Evolutionary conservation across 2,888 invertebrate species (phyloP), one percentile per base, ranked within the genome.

Genomic region (Drosophila picticornis): DNA sequence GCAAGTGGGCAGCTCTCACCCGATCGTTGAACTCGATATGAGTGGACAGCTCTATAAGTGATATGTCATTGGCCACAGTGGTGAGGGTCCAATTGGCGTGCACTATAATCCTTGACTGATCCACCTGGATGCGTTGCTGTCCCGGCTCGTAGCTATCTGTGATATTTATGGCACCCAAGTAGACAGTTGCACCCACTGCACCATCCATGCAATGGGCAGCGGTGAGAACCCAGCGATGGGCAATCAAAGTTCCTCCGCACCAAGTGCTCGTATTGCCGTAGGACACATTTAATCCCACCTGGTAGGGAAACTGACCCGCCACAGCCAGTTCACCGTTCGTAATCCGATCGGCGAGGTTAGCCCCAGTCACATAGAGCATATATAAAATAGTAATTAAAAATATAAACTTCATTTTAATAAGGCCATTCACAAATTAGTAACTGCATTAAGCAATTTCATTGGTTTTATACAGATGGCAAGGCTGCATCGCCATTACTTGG

Each of bases 221-320:
- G 3, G 91, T 91, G 0, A 91, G 19, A 4, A 90, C 51, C 78
- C 80, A 86, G 36, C 79, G 84, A 3, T 77, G 36, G 1, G 83
- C 80, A 4, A 91, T 82, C 73, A 91, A 62, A 27, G 82, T 75
- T 29, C 88, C 91, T 51, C 91, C 91, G 59, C 91, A 91, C 84
- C 83, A 91, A 11, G 75, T 80, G 6, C 68, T 50, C 0, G 74
- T 61, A 0, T 40, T 16, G 0, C 77, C 74, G 10, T 66, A 51
- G 11, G 55, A 67, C 34, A 91, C 43, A 16, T 80, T 78, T 19
- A 92, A 65, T 16, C 90, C 91, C 4, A 88, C 90, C 69, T 91
- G 91, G 51, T 90, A 91, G 22, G 90, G 91, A 36, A 91, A 85
- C 63, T 84, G 81, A 7, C 84, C 76, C 50, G 56, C 73, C 27